Evolutionary conservation across 2,797 vertebrate species (phyloP).

Genomic region (Girardinus metallicus): DNA sequence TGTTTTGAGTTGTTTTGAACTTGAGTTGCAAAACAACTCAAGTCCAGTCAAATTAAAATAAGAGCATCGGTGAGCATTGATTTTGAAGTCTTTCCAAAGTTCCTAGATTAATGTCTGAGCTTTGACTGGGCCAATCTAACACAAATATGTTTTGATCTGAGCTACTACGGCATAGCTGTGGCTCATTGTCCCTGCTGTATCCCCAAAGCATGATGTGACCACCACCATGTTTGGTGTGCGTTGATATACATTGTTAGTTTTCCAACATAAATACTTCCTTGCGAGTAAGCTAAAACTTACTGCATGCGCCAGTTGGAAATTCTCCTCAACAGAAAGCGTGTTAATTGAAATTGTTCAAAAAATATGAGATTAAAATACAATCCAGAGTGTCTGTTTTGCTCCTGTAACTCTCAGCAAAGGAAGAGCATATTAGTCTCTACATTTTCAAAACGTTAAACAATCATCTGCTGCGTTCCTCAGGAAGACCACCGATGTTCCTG

Average conservation of each 20-base stretch:
- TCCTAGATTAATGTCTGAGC: background rate
- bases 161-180: background rate
- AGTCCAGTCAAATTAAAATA: background rate
- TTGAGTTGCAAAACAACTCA: background rate
- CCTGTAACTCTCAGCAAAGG: background rate
- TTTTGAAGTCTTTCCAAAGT: background rate
- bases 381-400: background rate
- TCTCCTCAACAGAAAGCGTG: background rate
- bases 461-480: conserved; percentile 67
- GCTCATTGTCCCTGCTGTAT: background rate
- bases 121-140: background rate
- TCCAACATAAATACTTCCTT: background rate
- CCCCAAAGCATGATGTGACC: background rate
- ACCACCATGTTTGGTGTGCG: background rate
- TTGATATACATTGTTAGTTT: background rate
- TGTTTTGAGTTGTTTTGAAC: no score
- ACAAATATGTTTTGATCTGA: background rate
- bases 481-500: conserved; percentile 90
- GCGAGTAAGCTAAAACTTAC: background rate
- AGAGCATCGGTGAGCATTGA: background rate
- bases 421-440: background rate
- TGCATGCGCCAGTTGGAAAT: background rate
- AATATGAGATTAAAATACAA: background rate
- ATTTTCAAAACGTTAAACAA: background rate
- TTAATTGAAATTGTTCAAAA: background rate